Evolutionary conservation across 2,797 vertebrate species (phyloP).

Genomic region (Lycodopsis pacificus): DNA sequence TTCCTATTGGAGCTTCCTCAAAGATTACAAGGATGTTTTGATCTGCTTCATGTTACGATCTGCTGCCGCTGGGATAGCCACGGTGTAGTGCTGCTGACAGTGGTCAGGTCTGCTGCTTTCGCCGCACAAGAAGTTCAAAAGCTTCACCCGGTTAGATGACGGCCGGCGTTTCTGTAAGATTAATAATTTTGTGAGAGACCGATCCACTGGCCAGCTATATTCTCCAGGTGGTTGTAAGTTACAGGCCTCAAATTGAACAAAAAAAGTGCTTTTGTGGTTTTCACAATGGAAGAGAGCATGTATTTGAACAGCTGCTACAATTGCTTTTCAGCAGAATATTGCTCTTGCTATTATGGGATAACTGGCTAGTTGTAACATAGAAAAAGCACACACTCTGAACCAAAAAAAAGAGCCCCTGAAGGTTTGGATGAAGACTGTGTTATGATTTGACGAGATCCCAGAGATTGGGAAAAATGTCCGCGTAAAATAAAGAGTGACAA

Average conservation of each 20-base stretch:
- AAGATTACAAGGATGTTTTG: conserved; percentile 73
- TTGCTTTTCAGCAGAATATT: conserved; percentile 73
- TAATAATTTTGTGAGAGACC: conserved; percentile 77
- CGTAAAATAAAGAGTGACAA: conserved; percentile 57
- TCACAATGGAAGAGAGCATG: conserved; percentile 70
- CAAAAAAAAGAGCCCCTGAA: conserved; percentile 12
- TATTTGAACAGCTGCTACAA: conserved; percentile 85
- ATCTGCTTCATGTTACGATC: conserved; percentile 71
- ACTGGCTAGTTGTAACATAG: conserved; percentile 40
- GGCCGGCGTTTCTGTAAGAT: conserved; percentile 71
- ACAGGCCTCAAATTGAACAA: conserved; percentile 67
- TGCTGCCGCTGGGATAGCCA: conserved; percentile 61
- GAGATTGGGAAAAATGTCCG: conserved; percentile 49
- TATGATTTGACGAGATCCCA: conserved; percentile 59
- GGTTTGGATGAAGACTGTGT: conserved; percentile 56
- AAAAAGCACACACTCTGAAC: conserved; percentile 52
- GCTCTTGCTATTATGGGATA: conserved; percentile 68
- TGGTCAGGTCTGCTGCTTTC: conserved; percentile 54
- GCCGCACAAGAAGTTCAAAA: conserved; percentile 73
- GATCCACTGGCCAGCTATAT: conserved; percentile 66
- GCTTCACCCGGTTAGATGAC: conserved; percentile 55
- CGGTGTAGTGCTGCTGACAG: conserved; percentile 69
- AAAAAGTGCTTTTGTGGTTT: conserved; percentile 67
- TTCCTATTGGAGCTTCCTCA: conserved; percentile 73
- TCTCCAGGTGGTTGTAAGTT: conserved; percentile 81